phyloP scores from a whole-genome alignment of 2,797 vertebrate genomes.

The Sebastes nivosus region DNA sequence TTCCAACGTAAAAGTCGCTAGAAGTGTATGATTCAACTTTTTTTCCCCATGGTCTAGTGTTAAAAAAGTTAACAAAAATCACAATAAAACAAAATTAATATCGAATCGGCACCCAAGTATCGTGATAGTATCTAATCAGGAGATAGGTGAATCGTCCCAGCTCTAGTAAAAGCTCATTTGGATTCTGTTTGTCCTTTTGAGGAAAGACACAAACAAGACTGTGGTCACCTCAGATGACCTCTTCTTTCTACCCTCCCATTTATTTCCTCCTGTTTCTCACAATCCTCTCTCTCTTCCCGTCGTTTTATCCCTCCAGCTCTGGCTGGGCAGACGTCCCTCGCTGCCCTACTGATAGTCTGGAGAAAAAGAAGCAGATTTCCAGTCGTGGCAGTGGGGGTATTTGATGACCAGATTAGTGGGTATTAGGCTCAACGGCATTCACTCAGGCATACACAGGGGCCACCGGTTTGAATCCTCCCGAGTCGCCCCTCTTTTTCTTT shows the following conservation, averaged over 20 bases:
- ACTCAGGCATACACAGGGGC: conserved; percentile 71
- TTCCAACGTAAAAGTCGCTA: no score
- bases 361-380: conserved; percentile 49
- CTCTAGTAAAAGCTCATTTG: neutral
- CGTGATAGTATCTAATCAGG: no score
- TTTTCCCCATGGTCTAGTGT: no score
- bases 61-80: no score
- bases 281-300: neutral
- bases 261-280: neutral
- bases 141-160: no score
- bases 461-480: conserved; percentile 60
- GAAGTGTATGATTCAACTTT: no score
- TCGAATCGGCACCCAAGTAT: no score
- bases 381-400: conserved; percentile 59
- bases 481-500: conserved; percentile 70
- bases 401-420: conserved; percentile 79
- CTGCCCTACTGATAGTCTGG: conserved; percentile 46
- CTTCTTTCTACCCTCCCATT: neutral
- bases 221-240: conserved; percentile 23
- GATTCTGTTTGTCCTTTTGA: neutral
- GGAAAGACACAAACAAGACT: neutral
- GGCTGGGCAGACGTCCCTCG: conserved; percentile 28
- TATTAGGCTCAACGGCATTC: conserved; percentile 75
- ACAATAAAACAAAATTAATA: no score
- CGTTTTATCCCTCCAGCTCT: neutral